Conservation (phyloP, 2,113 vertebrate genomes). For the Oceanites oceanicus region DNA sequence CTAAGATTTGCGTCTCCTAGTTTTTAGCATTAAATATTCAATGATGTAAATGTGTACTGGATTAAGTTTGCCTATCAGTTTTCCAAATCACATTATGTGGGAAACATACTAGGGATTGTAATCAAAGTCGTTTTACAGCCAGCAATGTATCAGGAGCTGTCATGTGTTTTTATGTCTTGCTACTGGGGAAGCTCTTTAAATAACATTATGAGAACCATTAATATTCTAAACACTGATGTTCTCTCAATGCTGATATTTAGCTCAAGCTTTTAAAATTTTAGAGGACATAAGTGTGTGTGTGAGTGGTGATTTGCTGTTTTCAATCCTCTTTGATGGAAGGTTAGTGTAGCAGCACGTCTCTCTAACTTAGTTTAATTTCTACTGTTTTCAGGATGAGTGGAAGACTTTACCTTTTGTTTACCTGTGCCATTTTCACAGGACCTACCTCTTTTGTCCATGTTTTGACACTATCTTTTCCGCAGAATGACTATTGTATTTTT, state of each 20-base stretch:
- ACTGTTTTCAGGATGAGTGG: neutral
- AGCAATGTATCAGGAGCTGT: neutral
- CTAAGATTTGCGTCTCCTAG: neutral
- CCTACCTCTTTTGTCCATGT: neutral
- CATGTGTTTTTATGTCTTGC: neutral
- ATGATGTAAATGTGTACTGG: neutral
- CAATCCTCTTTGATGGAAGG: neutral
- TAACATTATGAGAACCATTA: neutral
- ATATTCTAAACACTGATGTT: neutral
- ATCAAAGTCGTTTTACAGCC: neutral
- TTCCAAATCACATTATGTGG: neutral
- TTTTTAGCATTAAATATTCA: neutral
- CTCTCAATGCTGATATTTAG: neutral
- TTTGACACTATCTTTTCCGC: neutral
- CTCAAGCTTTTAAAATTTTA: constrained; percentile 1
- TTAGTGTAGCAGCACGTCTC: neutral
- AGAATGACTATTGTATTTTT: neutral
- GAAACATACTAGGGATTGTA: neutral
- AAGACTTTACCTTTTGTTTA: neutral
- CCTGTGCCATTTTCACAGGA: neutral
- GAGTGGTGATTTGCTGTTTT: neutral
- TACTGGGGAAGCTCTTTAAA: neutral
- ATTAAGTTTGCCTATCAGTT: neutral
- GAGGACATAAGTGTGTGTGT: neutral
- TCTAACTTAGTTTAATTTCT: neutral